Base-by-base conservation (phyloP, 2,797 vertebrate species). In the Silurus aristotelis region DNA sequence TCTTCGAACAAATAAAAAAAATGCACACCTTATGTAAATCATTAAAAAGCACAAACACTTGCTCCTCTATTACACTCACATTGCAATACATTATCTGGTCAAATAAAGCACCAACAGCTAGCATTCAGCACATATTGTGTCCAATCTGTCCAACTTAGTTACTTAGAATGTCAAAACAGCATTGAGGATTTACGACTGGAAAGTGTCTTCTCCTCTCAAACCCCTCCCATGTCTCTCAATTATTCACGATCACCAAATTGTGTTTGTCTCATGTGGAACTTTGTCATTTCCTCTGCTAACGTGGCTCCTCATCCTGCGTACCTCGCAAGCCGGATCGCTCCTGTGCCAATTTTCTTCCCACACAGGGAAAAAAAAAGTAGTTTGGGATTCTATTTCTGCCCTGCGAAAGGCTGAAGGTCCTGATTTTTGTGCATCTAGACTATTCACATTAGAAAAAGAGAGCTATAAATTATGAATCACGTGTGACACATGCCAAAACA, bases 201-300 rank as follows among this genome's bases (percentile, higher is more conserved):
- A 87, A 55, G 76, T 61, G 19, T 78, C 43, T 52, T 80, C 20
- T 60, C 66, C 46, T 71, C 71, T 58, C 56, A 82, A 75, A 25
- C 61, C 14, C 81, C 81, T 75, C 80, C 81, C 46, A 43, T 52
- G 43, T 43, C 92, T 94, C 91, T 95, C 93, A 95, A 95, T 95
- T 94, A 95, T 95, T 95, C 94, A 95, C 95, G 93, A 93, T 93
- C 94, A 92, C 93, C 92, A 95, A 95, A 95, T 95, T 95, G 94
- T 94, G 93, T 94, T 94, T 94, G 94, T 95, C 93, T 95, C 93
- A 94, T 94, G 93, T 94, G 94, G 93, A 94, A 94, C 93, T 90
- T 91, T 91, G 91, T 83, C 89, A 94, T 95, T 95, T 93, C 92
- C 92, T 94, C 92, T 90, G 80, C 91, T 75, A 92, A 93, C 92